phyloP scores from a whole-genome alignment of 2,888 invertebrate genomes.

The Metacarcinus magister region DNA sequence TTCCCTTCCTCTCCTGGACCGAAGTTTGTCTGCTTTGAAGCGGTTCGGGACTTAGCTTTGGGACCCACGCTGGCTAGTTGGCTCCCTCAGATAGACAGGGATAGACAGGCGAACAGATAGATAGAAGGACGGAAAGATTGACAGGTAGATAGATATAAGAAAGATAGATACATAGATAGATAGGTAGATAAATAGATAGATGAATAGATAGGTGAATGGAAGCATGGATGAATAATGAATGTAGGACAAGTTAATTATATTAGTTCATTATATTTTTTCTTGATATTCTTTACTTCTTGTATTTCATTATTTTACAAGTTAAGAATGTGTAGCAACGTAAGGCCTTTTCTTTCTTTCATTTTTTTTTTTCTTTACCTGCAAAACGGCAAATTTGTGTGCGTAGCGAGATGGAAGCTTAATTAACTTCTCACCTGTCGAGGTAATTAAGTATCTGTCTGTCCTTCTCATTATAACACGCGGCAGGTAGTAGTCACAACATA shows the following conservation, averaged over 20 bases:
- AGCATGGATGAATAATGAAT: neutral
- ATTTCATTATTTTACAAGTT: neutral
- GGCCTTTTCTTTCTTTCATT: neutral
- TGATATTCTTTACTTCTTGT: neutral
- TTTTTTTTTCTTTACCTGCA: neutral
- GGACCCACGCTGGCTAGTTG: neutral
- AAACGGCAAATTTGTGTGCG: neutral
- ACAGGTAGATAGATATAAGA: neutral
- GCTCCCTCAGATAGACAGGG: neutral
- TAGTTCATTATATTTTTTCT: neutral
- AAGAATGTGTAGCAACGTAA: neutral
- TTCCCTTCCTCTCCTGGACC: neutral
- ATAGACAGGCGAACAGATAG: neutral
- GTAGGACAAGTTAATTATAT: neutral
- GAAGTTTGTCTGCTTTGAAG: constrained; percentile 31
- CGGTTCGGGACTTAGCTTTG: constrained; percentile 1
- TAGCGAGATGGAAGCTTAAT: neutral
- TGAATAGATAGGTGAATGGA: neutral
- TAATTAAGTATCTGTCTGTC: neutral
- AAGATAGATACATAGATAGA: neutral
- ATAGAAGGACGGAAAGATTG: neutral
- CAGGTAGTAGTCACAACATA: neutral
- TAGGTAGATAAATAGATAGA: neutral
- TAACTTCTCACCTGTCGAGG: constrained; percentile 21
- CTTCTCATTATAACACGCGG: neutral